phyloP scores from a whole-genome alignment of 2,797 vertebrate species.

The Anas flavirostris region DNA sequence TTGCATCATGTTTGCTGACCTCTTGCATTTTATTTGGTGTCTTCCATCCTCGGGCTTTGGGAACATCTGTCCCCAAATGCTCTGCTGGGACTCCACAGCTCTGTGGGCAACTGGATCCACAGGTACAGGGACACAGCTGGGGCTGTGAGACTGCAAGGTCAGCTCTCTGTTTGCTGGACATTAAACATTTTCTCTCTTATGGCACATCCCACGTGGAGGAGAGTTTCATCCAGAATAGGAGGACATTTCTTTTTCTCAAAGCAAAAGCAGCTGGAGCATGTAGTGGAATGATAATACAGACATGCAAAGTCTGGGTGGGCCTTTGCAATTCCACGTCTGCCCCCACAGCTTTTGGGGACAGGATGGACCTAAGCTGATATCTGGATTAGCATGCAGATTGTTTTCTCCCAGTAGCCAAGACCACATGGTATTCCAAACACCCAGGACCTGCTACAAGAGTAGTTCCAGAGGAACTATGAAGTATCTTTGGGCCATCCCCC shows the following conservation, averaged over 20 bases:
- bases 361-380: neutral
- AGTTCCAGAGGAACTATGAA: neutral
- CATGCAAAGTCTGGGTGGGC: neutral
- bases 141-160: neutral
- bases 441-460: neutral
- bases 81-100: neutral
- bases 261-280: neutral
- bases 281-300: neutral
- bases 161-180: neutral
- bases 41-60: neutral
- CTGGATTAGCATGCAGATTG: neutral
- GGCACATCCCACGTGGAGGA: neutral
- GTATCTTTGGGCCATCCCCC: neutral
- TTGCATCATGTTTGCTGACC: neutral
- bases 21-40: neutral
- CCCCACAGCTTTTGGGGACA: neutral
- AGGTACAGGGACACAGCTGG: neutral
- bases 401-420: neutral
- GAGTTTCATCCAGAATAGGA: neutral
- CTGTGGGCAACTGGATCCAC: accelerated
- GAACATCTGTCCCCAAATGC: neutral
- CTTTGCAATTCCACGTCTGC: neutral
- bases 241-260: neutral
- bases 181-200: accelerated
- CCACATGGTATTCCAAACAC: accelerated